These are phyloP conservation scores for Anastatus disparis DNA, from an alignment of 1,140 invertebrate genomes.

Conservation along the genomic window DNA sequence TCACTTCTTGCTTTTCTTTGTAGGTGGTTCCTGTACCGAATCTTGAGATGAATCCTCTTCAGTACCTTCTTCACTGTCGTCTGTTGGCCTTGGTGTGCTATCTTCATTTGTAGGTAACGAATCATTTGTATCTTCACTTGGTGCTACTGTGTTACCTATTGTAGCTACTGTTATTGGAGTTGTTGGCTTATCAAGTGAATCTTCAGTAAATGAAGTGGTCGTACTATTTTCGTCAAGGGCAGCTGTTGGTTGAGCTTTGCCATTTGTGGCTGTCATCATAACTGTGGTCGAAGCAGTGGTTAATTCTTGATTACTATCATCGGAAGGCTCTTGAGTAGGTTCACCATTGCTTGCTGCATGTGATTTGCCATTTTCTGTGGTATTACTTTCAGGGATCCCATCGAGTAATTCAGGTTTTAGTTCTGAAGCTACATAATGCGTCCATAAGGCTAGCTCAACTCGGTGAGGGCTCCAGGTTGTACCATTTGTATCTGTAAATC, in stretches of 20 bases:
- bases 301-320: conserved; percentile 68
- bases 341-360: conserved; percentile 59
- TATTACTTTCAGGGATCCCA: conserved; percentile 74
- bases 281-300: conserved; percentile 44
- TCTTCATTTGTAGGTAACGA: conserved; percentile 60
- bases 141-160: background rate
- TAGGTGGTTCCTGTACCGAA: conserved; percentile 57
- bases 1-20: conserved; percentile 67
- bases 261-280: conserved; percentile 42
- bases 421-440: conserved; percentile 86
- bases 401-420: conserved; percentile 84
- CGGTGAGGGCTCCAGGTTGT: conserved; percentile 82
- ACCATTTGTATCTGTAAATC: conserved; percentile 69
- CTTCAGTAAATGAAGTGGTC: conserved; percentile 78
- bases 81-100: conserved; percentile 62
- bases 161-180: conserved; percentile 60
- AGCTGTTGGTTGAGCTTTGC: conserved; percentile 47
- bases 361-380: conserved; percentile 70
- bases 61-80: conserved; percentile 58
- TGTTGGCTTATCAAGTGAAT: conserved; percentile 72
- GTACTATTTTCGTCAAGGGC: conserved; percentile 68
- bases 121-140: conserved; percentile 62
- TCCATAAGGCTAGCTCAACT: conserved; percentile 91
- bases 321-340: conserved; percentile 56
- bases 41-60: conserved; percentile 60